These are phyloP conservation scores for Argynnis bischoffii DNA, from an alignment of 2,888 invertebrate genomes.

Conservation along the genomic window DNA sequence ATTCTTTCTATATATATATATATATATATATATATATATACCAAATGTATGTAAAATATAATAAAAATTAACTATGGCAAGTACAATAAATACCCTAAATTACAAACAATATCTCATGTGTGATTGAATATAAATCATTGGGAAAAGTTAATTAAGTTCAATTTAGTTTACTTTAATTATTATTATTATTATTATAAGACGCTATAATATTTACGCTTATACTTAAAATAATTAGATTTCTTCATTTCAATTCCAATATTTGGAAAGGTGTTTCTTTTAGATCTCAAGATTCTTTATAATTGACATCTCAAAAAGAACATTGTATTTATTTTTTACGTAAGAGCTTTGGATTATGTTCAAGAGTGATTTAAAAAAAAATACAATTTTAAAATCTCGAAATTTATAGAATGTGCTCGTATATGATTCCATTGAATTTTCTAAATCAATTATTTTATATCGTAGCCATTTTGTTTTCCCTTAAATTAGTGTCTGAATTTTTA, in stretches of 20 bases:
- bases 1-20: not conserved
- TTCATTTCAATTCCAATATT: slow-evolving; percentile 9
- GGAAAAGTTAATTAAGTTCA: slow-evolving; percentile 6
- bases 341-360: slow-evolving; percentile 1
- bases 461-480: not conserved
- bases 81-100: slow-evolving; percentile 17
- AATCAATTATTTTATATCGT: not conserved
- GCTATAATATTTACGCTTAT: slow-evolving; percentile 23
- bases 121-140: slow-evolving; percentile 10
- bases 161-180: slow-evolving; percentile 11
- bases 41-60: slow-evolving; percentile 1
- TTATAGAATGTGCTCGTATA: not conserved
- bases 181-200: slow-evolving; percentile 7
- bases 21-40: not conserved
- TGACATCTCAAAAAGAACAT: slow-evolving; percentile 26
- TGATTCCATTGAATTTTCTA: not conserved
- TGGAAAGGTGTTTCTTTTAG: slow-evolving; percentile 27
- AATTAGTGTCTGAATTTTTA: not conserved
- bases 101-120: slow-evolving; percentile 3
- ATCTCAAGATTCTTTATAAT: slow-evolving; percentile 25
- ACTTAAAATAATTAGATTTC: not conserved
- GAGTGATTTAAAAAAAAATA: not conserved
- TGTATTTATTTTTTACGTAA: slow-evolving; percentile 4
- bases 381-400: too few species aligned
- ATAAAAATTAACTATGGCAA: slow-evolving; percentile 12